Conservation (phyloP, 1,140 invertebrate species). For the Potamilus streckersoni region DNA sequence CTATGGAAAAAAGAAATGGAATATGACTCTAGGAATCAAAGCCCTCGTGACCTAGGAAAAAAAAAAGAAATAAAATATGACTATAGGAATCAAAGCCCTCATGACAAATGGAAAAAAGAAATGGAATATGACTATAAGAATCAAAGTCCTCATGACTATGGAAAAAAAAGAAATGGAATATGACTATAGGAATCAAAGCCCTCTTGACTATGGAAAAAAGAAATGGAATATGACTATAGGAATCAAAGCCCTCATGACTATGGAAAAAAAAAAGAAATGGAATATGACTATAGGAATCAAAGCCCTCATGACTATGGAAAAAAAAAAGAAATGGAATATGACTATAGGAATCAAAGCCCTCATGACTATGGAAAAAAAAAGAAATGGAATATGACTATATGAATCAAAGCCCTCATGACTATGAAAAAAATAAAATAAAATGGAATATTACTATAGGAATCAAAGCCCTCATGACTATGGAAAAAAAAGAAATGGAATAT, state of each 20-base stretch:
- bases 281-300: neutral
- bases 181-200: neutral
- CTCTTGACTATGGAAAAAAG: neutral
- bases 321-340: neutral
- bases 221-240: constrained; percentile 64
- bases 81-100: neutral
- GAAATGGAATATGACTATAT: constrained; percentile 13
- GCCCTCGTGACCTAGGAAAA: constrained; percentile 89
- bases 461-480: constrained; percentile 92
- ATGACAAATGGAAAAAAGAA: neutral
- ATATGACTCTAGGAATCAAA: constrained; percentile 88
- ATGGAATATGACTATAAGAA: too few relatives aligned
- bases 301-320: neutral
- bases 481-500: constrained; percentile 55
- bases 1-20: neutral
- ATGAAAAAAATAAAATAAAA: neutral
- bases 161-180: constrained; percentile 55
- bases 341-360: constrained; percentile 93
- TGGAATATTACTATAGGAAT: constrained; percentile 75
- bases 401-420: neutral
- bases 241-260: constrained; percentile 94
- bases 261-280: constrained; percentile 67
- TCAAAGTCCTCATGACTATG: constrained; percentile 94
- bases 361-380: constrained; percentile 80
- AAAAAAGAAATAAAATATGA: constrained; percentile 30